Conservation (phyloP, 53 echinoderm and acorn worm species). For the Holothuria scabra region DNA sequence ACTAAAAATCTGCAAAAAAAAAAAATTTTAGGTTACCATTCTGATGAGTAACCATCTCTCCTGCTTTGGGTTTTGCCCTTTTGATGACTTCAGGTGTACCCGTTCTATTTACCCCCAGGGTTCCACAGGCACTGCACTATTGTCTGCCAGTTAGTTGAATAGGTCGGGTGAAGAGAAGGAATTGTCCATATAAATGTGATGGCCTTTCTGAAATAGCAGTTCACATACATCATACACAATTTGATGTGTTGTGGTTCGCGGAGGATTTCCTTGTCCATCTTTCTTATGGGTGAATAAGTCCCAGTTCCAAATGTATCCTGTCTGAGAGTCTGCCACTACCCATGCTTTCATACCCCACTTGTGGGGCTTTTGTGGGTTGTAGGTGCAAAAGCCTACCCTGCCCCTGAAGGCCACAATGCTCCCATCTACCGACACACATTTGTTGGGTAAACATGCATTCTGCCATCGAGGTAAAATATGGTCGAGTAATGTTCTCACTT, state of each 20-base stretch:
- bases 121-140: background rate
- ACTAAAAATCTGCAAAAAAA: no score
- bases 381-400: background rate
- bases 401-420: background rate
- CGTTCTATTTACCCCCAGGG: no score
- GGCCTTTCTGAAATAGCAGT: no score
- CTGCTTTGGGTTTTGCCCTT: no score
- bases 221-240: background rate
- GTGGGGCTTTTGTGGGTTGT: background rate
- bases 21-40: no score
- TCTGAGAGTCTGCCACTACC: background rate
- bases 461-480: background rate
- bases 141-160: background rate
- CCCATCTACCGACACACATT: background rate
- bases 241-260: background rate
- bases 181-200: no score
- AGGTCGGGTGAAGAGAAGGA: no score
- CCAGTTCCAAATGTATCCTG: background rate
- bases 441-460: background rate
- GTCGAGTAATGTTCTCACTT: background rate
- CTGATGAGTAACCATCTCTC: no score
- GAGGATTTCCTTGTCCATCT: background rate
- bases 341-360: background rate
- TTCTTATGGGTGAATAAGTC: background rate
- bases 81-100: no score